Evolutionary conservation across 2,113 vertebrate genomes (phyloP), one percentile per base, ranked within the genome.

Genomic region (Tetraodon nigroviridis): DNA sequence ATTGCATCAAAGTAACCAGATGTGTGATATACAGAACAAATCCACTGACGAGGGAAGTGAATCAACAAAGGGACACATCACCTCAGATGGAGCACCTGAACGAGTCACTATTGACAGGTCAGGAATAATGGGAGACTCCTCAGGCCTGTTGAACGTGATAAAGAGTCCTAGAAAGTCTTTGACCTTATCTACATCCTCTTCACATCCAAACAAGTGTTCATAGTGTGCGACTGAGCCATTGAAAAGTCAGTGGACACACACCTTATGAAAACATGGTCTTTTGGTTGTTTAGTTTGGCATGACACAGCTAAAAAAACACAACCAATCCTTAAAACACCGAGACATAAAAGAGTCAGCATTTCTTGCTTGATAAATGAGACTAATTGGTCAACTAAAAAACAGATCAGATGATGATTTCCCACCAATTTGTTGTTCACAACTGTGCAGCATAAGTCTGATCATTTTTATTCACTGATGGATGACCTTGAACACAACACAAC

Each of bases 401-500:
- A 42, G 40, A 42, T 27, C 24, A 3, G 24, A 27, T 27, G 24
- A 27, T 27, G 24, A 27, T 27, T 27, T 27, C 24, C 7, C 32
- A 37, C 32, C 21, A 60, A 69, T 48, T 79, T 72, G 78, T 64
- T 57, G 65, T 65, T 55, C 68, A 51, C 71, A 57, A 66, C 59
- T 75, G 79, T 19, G 69, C 68, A 67, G 71, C 73, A 73, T 64
- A 66, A 54, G 75, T 42, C 60, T n/a, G 42, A 67, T 79, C 67
- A 70, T 68, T 84, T 79, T 78, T 84, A 81, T 73, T 82, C 83
- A 82, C 75, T 68, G 72, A 42, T 65, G 67, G 57, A 60, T 21
- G 24, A 58, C 68, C 71, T 64, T 78, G 66, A 79, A 61, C 60
- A 76, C 68, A 70, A 87, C 82, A 86, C 82, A 86, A 84, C 51